phyloP scores from a whole-genome alignment of 2,888 invertebrate genomes.

The Philereme transversata region DNA sequence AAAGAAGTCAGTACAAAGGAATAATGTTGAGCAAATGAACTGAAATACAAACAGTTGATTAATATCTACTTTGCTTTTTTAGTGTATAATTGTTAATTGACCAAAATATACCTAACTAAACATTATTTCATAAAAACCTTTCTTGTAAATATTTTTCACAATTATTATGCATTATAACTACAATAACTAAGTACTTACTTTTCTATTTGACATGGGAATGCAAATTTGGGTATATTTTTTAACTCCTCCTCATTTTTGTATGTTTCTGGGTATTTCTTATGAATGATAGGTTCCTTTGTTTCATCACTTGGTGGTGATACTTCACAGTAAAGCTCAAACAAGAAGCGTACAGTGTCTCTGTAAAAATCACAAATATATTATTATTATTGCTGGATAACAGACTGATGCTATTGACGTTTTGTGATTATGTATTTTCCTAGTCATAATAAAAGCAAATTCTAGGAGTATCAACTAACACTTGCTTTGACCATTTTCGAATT shows the following conservation, averaged over 20 bases:
- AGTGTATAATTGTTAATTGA: no score
- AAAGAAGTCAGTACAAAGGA: slow-evolving; percentile 98
- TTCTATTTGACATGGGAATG: slow-evolving; percentile 87
- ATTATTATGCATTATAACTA: no score
- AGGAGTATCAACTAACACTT: no score
- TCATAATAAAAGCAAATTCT: not conserved
- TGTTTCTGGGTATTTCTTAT: slow-evolving; percentile 93
- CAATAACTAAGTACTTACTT: slow-evolving; percentile 57
- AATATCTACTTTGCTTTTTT: not conserved
- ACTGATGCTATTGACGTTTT: no score
- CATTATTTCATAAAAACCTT: no score
- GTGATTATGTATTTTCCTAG: not conserved
- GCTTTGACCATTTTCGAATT: no score
- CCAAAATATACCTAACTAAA: no score
- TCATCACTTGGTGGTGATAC: slow-evolving; percentile 87
- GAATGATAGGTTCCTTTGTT: slow-evolving; percentile 86
- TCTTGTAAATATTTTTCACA: no score
- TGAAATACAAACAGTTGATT: slow-evolving; percentile 69
- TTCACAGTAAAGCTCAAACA: slow-evolving; percentile 94
- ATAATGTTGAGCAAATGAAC: slow-evolving; percentile 95
- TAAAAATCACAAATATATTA: slow-evolving; percentile 42
- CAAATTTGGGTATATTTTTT: slow-evolving; percentile 94
- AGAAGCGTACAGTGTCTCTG: slow-evolving; percentile 91
- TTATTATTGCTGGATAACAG: no score
- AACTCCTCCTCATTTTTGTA: slow-evolving; percentile 94